Base-by-base conservation (phyloP, 2,113 vertebrate genomes). In the Chamaea fasciata region DNA sequence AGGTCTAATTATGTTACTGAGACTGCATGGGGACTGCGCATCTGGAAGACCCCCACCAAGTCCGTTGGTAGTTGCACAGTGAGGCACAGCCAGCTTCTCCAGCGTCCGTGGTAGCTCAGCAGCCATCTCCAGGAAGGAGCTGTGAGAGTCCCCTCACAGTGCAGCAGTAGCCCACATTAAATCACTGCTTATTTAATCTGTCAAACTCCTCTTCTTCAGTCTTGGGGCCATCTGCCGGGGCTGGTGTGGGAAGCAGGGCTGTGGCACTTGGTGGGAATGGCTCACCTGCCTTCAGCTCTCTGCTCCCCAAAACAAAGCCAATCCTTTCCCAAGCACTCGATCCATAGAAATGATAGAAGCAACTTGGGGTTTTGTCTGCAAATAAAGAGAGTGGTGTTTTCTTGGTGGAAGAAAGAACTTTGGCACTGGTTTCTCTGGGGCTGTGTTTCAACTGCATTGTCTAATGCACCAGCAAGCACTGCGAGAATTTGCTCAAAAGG, bases 101-200 rank as follows among this genome's bases (percentile, higher is more conserved):
- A 8, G 33, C 0, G 0, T 12, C 85, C 10, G 0, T 70, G 63
- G 47, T 11, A 86, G 79, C 73, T 90, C 87, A 47, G 76, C 63
- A 95, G 82, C 89, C 77, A 53, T 53, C 73, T 88, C 69, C 39
- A 50, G 83, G 56, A 95, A 83, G 83, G 83, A 92, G 88, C 70
- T 63, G 26, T 12, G 70, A 26, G 57, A 87, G 64, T 85, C 78
- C 42, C 81, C 62, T 92, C 63, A 18, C 87, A 90, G 92, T 1
- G 7, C 50, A 64, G 65, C 37, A 33, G 56, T 76, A 63, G 69
- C 50, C 75, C 42, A 52, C 73, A 31, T 82, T 56, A 88, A 93
- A 93, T 85, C 83, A 75, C 53, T 24, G 93, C 53, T 94, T 95
- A 92, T 93, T 96, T 96, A 96, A 96, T 60, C 64, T 92, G 69